Evolutionary conservation across 2,113 vertebrate genomes (phyloP).

Genomic region (Ictidomys tridecemlineatus): DNA sequence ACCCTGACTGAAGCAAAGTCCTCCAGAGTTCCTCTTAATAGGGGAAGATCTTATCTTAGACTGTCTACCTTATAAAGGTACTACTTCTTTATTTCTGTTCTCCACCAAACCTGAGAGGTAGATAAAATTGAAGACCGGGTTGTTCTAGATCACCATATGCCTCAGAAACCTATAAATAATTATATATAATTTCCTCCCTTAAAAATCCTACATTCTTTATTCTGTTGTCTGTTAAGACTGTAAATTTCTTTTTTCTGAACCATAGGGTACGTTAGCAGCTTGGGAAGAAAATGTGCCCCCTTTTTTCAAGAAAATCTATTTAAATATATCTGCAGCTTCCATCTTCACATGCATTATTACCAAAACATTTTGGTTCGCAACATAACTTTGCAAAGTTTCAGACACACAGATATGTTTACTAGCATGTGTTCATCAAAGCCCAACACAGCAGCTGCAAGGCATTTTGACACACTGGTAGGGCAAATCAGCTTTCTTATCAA

Average conservation of each 20-base stretch:
- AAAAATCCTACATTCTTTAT: not conserved
- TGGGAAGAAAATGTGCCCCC: not conserved
- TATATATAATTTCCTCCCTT: not conserved
- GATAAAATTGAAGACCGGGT: not conserved
- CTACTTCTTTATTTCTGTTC: not conserved
- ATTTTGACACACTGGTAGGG: not conserved
- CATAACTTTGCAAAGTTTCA: slow-evolving; percentile 23
- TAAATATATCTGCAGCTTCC: slow-evolving; percentile 39
- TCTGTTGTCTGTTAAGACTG: not conserved
- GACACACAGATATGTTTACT: slow-evolving; percentile 11
- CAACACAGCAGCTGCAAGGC: not conserved
- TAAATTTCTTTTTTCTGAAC: not conserved
- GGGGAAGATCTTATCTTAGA: not conserved
- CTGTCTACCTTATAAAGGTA: not conserved
- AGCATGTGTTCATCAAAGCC: slow-evolving; percentile 16
- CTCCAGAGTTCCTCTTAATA: not conserved
- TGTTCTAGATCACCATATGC: not conserved
- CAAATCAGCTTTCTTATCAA: not conserved
- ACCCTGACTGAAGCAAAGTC: not conserved
- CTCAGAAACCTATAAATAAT: not conserved
- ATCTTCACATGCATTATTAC: slow-evolving; percentile 47
- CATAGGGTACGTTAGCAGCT: not conserved
- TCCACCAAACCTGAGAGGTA: not conserved
- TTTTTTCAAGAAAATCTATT: slow-evolving; percentile 56
- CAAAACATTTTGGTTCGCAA: slow-evolving; percentile 48